Evolutionary conservation across 2,113 vertebrate genomes (phyloP).

Genomic region (Salvelinus sp.): DNA sequence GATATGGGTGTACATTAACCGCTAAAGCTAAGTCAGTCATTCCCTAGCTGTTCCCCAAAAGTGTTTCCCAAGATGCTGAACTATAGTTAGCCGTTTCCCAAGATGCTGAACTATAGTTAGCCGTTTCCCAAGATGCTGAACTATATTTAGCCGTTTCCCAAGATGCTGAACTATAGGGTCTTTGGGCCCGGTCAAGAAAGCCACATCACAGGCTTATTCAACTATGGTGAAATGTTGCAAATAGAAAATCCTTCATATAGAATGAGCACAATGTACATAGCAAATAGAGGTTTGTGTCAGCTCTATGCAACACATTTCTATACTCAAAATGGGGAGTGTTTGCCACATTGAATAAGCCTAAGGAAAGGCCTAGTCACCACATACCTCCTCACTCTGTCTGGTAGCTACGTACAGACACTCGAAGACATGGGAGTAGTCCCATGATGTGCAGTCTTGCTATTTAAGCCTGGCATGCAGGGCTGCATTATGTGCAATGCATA

Average conservation of each 20-base stretch:
- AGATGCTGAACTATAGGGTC: background rate
- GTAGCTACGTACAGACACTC: background rate
- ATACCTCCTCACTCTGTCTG: background rate
- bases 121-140: too few relatives aligned
- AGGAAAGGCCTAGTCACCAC: background rate
- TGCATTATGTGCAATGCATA: background rate
- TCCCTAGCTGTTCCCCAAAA: constrained; percentile 13
- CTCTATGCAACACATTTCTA: background rate
- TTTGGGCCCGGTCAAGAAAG: background rate
- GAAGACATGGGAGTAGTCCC: background rate
- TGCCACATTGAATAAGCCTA: background rate
- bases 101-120: background rate
- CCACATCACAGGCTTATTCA: background rate
- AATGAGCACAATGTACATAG: too few relatives aligned
- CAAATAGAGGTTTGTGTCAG: background rate
- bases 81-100: background rate
- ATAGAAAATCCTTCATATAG: background rate
- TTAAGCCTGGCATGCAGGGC: too few relatives aligned
- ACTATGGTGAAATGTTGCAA: background rate
- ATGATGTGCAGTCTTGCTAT: background rate
- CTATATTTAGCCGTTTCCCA: too few relatives aligned
- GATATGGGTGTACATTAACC: too few relatives aligned
- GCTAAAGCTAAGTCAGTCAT: background rate
- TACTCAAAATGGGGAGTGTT: background rate
- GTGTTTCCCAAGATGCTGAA: constrained; percentile 15